phyloP scores from a whole-genome alignment of 2,797 vertebrate genomes.

The Phalanger gymnotis region DNA sequence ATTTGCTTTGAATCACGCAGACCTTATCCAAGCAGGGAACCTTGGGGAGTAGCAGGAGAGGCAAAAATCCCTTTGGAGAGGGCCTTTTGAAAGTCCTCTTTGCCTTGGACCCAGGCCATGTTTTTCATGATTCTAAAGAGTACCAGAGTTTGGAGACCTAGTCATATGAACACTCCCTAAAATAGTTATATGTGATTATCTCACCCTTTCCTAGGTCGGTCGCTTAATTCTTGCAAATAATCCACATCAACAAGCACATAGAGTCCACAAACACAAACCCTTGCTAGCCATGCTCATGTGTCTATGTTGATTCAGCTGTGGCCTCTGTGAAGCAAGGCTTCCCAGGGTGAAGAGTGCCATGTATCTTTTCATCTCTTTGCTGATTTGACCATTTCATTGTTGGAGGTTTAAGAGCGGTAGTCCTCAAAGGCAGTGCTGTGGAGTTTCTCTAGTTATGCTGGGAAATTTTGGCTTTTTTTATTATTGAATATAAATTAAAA shows the following conservation, averaged over 20 bases:
- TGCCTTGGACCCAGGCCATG: constrained; percentile 6
- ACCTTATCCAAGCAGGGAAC: constrained; percentile 16
- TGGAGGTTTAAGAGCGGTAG: background rate
- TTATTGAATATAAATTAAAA: background rate
- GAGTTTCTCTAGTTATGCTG: background rate
- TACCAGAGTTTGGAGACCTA: constrained; percentile 26
- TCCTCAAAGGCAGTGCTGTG: background rate
- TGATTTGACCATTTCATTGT: background rate
- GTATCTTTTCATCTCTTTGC: background rate
- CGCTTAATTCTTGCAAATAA: constrained; percentile 18
- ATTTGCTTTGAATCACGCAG: constrained; percentile 38
- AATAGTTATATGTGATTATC: constrained; percentile 23
- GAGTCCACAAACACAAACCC: constrained; percentile 12
- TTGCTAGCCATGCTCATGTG: background rate
- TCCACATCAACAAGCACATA: background rate
- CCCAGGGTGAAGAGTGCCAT: background rate
- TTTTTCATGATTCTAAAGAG: constrained; percentile 37
- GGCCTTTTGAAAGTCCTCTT: constrained; percentile 15
- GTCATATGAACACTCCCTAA: constrained; percentile 19
- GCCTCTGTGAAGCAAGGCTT: background rate
- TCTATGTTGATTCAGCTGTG: background rate
- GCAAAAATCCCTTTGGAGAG: background rate
- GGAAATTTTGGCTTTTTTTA: background rate
- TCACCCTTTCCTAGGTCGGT: background rate
- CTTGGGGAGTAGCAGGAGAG: background rate